Evolutionary conservation across 2,113 vertebrate species (phyloP), one percentile per base, ranked within the genome.

Genomic region (Bujurquina vittata): DNA sequence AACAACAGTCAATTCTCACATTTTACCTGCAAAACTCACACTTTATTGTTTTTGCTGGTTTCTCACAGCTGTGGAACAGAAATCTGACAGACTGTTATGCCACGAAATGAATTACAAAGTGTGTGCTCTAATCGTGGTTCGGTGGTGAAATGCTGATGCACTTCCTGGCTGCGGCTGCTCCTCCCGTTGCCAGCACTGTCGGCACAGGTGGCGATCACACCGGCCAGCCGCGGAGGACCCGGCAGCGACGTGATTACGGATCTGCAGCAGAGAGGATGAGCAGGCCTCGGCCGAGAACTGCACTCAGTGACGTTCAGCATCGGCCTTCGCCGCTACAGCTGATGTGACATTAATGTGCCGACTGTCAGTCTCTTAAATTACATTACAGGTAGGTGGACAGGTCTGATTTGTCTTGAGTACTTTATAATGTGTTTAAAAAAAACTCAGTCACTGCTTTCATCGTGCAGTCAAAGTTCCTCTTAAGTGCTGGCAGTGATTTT

Each of bases 261-360:
- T 88, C 82, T 81, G 84, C 43, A 56, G 67, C 75, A 29, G 54
- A 88, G 74, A 40, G 60, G 73, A 72, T 62, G 83, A 85, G 80
- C 73, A 3, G 75, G 62, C 49, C 78, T 3, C 76, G n/a, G 29
- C 56, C 5, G 37, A 81, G 76, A 83, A 73, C 46, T 11, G 62
- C 62, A 37, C 20, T 40, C 75, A 49, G 29, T 2, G 59, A 17
- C 20, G 52, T 31, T 65, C 77, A 67, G 35, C 62, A 57, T 67
- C 43, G 37, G 20, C 3, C 35, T 22, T 56, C 52, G 40, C 31
- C 29, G 14, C 7, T 65, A 61, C 49, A 23, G 46, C 82, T 49
- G 73, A 61, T 72, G 65, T 77, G 59, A 84, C 23, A n/a, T 65
- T 80, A 77, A 87, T 52, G 60, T 58, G 60, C 81, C 18, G 81